Percentiles rank a stretch among this genome's conserved stretches.
Evolutionary conservation across 2,888 invertebrate genomes (phyloP).

Genomic region (Lasius fuliginosus): DNA sequence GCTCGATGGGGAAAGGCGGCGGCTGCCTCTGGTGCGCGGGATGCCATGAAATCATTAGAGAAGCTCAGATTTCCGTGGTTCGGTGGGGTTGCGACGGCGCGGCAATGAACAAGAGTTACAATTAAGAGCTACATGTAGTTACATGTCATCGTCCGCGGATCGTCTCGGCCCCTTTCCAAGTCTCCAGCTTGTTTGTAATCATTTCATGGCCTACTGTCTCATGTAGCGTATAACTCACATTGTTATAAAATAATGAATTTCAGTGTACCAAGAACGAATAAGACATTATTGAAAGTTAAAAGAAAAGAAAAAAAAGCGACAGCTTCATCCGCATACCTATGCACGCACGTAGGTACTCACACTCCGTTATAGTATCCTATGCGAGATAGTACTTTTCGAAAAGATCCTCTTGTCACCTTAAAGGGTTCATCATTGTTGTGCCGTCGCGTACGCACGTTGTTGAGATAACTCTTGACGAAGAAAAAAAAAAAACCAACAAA

Average conservation of each 20-base stretch:
- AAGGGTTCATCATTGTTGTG: slow-evolving; percentile 84
- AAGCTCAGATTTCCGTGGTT: slow-evolving; percentile 76
- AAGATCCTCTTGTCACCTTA: slow-evolving; percentile 79
- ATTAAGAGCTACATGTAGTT: slow-evolving; percentile 57
- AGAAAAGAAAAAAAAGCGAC: slow-evolving; percentile 71
- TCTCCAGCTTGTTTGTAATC: slow-evolving; percentile 79
- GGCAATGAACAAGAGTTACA: slow-evolving; percentile 73
- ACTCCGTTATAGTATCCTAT: slow-evolving; percentile 67
- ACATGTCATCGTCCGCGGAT: slow-evolving; percentile 73
- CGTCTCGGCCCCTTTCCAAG: slow-evolving; percentile 69
- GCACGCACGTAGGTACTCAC: slow-evolving; percentile 71
- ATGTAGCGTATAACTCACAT: slow-evolving; percentile 83
- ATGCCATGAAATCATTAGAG: slow-evolving; percentile 85
- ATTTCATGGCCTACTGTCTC: slow-evolving; percentile 84
- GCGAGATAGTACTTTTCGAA: slow-evolving; percentile 65
- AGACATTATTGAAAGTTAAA: slow-evolving; percentile 74
- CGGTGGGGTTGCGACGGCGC: slow-evolving; percentile 79
- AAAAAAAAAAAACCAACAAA: slow-evolving; percentile 71
- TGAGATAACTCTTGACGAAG: slow-evolving; percentile 82
- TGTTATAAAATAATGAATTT: slow-evolving; percentile 80
- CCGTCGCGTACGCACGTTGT: slow-evolving; percentile 84
- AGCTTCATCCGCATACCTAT: slow-evolving; percentile 69
- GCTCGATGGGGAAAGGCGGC: slow-evolving; percentile 79
- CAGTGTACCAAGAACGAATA: slow-evolving; percentile 77
- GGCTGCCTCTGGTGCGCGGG: slow-evolving; percentile 83